Percentiles rank a stretch among this genome's conserved stretches.
These are phyloP conservation scores for Iphiclides podalirius DNA, from an alignment of 2,888 invertebrate species.

Conservation along the genomic window DNA sequence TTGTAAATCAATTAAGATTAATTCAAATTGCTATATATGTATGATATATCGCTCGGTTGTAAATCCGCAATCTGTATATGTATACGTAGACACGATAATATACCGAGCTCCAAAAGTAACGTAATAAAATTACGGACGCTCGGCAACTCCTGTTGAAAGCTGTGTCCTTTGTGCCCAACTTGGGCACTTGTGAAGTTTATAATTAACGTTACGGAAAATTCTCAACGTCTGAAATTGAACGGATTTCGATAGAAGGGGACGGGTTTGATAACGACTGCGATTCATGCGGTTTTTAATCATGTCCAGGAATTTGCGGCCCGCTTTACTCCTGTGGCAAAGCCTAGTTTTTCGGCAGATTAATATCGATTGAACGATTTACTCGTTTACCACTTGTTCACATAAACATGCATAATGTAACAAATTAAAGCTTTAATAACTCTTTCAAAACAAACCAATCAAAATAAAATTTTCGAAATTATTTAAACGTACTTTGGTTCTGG, in stretches of 20 bases:
- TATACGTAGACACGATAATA: background rate
- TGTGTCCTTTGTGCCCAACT: constrained; percentile 49
- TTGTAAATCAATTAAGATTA: constrained; percentile 17
- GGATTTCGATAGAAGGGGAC: constrained; percentile 53
- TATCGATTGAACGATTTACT: too few species aligned
- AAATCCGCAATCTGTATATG: background rate
- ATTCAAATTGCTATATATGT: constrained; percentile 5
- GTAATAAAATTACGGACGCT: constrained; percentile 19
- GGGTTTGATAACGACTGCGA: too few species aligned
- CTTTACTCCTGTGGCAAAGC: too few species aligned
- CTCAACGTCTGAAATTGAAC: constrained; percentile 46
- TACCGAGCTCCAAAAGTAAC: background rate
- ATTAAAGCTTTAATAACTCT: too few species aligned
- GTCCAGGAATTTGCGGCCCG: too few species aligned
- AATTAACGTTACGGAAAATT: constrained; percentile 59
- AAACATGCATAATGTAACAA: too few species aligned
- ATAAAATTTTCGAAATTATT: too few species aligned
- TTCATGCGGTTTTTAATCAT: too few species aligned
- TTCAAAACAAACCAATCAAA: too few species aligned
- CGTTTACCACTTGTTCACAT: too few species aligned
- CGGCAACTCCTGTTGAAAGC: constrained; percentile 33
- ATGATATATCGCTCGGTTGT: background rate
- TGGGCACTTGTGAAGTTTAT: constrained; percentile 53
- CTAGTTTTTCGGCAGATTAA: constrained; percentile 13
- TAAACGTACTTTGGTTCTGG: too few species aligned